phyloP scores from a whole-genome alignment of 2,797 vertebrate genomes.

The Coilia nasus region DNA sequence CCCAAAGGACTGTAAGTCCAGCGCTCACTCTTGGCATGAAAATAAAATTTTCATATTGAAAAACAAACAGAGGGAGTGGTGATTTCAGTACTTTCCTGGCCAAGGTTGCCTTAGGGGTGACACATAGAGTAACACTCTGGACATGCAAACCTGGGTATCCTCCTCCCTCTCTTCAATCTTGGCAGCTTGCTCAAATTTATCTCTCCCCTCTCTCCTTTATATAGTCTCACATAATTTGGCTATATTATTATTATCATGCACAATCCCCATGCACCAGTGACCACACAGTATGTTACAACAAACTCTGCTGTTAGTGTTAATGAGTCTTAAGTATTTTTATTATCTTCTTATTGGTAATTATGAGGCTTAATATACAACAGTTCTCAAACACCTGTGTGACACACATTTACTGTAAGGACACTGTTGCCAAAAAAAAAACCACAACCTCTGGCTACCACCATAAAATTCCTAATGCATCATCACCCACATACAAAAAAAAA shows the following conservation, averaged over 20 bases:
- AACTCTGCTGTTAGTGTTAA: neutral
- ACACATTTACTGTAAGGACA: neutral
- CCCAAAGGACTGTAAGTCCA: conserved; percentile 51
- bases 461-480: neutral
- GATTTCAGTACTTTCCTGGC: conserved; percentile 22
- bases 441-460: neutral
- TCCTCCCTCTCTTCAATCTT: neutral
- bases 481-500: conserved; percentile 1
- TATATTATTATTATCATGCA: neutral
- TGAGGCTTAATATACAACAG: neutral
- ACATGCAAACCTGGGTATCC: neutral
- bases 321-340: too few species aligned
- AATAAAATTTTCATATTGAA: neutral
- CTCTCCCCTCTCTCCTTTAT: neutral
- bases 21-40: conserved; percentile 58
- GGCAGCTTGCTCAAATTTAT: neutral
- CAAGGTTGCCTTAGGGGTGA: conserved; percentile 10
- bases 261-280: too few species aligned
- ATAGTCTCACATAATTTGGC: neutral
- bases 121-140: neutral
- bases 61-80: conserved; percentile 42
- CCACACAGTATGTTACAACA: neutral
- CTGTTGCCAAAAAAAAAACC: neutral
- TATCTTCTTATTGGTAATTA: neutral
- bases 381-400: neutral